Conservation (phyloP, 2,797 vertebrate species). For the Acrocephalus scirpaceus region DNA sequence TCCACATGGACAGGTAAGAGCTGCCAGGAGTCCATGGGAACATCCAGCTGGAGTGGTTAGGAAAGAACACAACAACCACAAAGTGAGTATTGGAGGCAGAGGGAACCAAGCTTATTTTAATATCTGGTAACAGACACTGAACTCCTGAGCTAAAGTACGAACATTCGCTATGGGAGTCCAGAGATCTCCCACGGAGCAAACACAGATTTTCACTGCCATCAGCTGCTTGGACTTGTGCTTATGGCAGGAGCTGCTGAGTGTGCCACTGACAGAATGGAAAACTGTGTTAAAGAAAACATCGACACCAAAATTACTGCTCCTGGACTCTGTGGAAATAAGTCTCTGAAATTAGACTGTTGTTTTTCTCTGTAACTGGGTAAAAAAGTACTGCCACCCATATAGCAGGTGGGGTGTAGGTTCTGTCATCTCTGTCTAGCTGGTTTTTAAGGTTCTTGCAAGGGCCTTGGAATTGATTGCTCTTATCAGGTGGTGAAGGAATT, state of each 20-base stretch:
- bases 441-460: not conserved
- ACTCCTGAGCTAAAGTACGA: not conserved
- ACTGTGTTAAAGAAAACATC: not conserved
- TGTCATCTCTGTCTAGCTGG: not conserved
- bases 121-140: not conserved
- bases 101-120: not conserved
- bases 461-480: not conserved
- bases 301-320: not conserved
- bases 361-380: not conserved
- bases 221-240: conserved; percentile 29
- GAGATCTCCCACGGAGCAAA: not conserved
- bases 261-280: conserved; percentile 65
- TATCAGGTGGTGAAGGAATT: not conserved
- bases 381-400: not conserved
- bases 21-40: not conserved
- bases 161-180: not conserved
- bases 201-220: not conserved
- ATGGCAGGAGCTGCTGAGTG: conserved; percentile 30
- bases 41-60: not conserved
- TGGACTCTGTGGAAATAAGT: not conserved
- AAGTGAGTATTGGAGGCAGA: not conserved
- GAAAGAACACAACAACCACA: not conserved
- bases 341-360: not conserved
- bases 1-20: not conserved
- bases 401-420: not conserved